These are phyloP conservation scores for Hyposmocoma kahamanoa DNA, from an alignment of 1,140 invertebrate species.

Conservation along the genomic window DNA sequence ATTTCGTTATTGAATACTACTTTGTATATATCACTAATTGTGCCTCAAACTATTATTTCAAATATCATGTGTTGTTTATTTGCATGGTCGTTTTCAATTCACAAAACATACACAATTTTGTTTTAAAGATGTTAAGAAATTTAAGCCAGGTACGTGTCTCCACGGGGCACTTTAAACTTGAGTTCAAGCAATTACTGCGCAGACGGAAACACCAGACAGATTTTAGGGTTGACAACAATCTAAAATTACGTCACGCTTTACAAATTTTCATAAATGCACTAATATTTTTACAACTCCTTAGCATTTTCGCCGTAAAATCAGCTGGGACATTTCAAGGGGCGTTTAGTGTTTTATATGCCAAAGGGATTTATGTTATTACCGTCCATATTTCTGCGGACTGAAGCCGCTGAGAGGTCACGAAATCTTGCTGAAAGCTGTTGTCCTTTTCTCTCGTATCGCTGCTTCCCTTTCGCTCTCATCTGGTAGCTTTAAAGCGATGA, in stretches of 20 bases:
- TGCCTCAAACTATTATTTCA: too few relatives aligned
- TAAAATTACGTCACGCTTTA: slow-evolving; percentile 3
- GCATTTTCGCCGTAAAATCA: slow-evolving; percentile 27
- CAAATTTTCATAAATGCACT: slow-evolving; percentile 34
- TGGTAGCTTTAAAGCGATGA: slow-evolving; percentile 65
- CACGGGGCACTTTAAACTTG: neutral
- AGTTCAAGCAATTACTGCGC: neutral
- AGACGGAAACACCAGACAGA: too few relatives aligned
- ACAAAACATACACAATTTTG: too few relatives aligned
- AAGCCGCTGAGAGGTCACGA: slow-evolving; percentile 69
- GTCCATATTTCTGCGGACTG: slow-evolving; percentile 71
- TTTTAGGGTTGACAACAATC: neutral
- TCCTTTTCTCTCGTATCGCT: neutral
- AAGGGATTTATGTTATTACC: slow-evolving; percentile 74
- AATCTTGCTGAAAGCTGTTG: slow-evolving; percentile 51
- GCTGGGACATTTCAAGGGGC: slow-evolving; percentile 54
- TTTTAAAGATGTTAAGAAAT: too few relatives aligned
- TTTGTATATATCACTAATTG: too few relatives aligned
- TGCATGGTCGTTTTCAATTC: too few relatives aligned
- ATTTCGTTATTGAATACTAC: too few relatives aligned
- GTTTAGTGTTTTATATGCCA: slow-evolving; percentile 75
- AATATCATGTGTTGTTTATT: too few relatives aligned
- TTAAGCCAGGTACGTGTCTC: too few relatives aligned
- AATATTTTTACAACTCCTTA: slow-evolving; percentile 27
- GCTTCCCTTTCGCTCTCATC: slow-evolving; percentile 30